Conservation (phyloP, 2,797 vertebrate genomes). For the Falco berigora region DNA sequence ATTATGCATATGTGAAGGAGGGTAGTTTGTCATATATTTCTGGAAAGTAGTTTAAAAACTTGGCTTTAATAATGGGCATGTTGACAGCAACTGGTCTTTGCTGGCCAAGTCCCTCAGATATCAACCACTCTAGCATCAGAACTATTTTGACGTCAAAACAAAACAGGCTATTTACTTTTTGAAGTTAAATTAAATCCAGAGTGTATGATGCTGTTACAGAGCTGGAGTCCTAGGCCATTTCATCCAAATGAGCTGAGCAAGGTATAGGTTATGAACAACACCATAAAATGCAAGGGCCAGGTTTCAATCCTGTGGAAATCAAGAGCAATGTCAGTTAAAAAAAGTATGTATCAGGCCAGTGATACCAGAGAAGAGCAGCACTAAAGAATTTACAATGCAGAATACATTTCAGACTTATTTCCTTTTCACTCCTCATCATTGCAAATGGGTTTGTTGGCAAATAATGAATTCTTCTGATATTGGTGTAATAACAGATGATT, state of each 20-base stretch:
- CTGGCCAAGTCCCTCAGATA: conserved; percentile 43
- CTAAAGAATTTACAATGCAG: not conserved
- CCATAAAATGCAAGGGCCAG: not conserved
- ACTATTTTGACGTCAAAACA: conserved; percentile 56
- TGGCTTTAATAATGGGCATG: conserved; percentile 51
- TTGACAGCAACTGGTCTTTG: conserved; percentile 53
- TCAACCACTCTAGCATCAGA: conserved; percentile 31
- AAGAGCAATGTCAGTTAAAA: not conserved
- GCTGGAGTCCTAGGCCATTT: not conserved
- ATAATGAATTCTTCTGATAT: not conserved
- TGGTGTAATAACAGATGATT: not conserved
- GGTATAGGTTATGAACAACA: conserved; percentile 31
- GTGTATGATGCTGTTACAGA: not conserved
- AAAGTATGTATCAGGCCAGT: not conserved
- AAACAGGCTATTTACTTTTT: conserved; percentile 62
- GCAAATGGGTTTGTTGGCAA: not conserved
- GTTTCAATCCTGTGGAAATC: not conserved
- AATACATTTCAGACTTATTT: not conserved
- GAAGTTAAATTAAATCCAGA: conserved; percentile 66
- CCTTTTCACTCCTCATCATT: not conserved
- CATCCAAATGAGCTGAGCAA: conserved; percentile 20
- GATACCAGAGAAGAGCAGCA: not conserved
- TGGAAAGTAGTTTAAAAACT: conserved; percentile 59
- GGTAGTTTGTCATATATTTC: conserved; percentile 44
- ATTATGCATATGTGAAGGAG: conserved; percentile 35